Percentiles rank a stretch among this genome's conserved stretches.
Evolutionary conservation across 2,888 invertebrate genomes (phyloP).

Genomic region (Camptogramma bilineatum): DNA sequence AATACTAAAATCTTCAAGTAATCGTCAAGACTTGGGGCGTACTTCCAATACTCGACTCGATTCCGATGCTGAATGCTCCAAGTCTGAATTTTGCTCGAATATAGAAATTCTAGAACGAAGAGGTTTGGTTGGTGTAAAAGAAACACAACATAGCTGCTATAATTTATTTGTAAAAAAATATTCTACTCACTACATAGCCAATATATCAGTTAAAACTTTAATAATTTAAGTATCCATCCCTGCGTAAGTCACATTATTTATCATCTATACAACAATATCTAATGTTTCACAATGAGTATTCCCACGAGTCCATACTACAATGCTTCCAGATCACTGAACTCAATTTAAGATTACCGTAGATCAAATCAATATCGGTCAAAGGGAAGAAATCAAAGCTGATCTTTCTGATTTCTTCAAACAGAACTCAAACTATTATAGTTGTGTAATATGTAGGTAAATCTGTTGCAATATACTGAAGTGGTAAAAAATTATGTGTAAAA

Average conservation of each 20-base stretch:
- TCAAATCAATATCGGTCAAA: not conserved
- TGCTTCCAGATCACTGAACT: conserved; percentile 16
- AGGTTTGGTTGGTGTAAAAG: conserved; percentile 1
- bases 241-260: conserved; percentile 86
- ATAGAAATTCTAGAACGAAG: not conserved
- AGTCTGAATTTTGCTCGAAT: not conserved
- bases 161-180: conserved; percentile 90
- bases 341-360: not conserved
- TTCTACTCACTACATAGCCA: conserved; percentile 89
- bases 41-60: too few species aligned
- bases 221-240: conserved; percentile 87
- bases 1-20: too few species aligned
- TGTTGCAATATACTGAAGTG: too few species aligned
- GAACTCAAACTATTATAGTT: not conserved
- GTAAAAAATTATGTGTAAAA: not conserved
- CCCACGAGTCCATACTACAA: conserved; percentile 63
- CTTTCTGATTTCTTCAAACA: not conserved
- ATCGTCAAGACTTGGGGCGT: too few species aligned
- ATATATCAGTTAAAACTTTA: conserved; percentile 86
- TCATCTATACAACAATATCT: conserved; percentile 85
- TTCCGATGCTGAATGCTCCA: too few species aligned
- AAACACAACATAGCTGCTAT: conserved; percentile 78
- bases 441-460: not conserved
- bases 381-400: not conserved
- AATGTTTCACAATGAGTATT: conserved; percentile 84